phyloP scores from a whole-genome alignment of 1,140 invertebrate species.

The Probaryconus sp. region DNA sequence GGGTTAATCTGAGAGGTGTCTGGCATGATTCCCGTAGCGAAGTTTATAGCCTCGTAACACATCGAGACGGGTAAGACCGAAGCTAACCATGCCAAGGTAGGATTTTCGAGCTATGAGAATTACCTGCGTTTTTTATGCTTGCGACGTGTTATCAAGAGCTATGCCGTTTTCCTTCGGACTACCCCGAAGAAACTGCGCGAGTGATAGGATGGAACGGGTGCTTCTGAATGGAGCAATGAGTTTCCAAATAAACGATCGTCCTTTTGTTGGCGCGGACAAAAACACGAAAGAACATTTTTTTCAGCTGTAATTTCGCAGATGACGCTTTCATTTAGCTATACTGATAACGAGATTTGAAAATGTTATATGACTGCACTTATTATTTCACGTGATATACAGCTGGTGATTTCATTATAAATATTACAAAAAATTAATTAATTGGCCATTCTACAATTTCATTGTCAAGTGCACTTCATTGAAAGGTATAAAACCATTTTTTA shows the following conservation, averaged over 20 bases:
- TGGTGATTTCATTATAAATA: too few relatives aligned
- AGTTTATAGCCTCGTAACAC: constrained; percentile 71
- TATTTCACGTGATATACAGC: too few relatives aligned
- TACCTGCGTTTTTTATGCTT: constrained; percentile 50
- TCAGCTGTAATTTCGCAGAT: constrained; percentile 24
- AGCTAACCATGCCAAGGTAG: constrained; percentile 42
- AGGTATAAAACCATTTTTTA: too few relatives aligned
- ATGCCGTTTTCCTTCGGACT: constrained; percentile 35
- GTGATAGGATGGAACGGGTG: constrained; percentile 37
- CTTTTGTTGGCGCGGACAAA: constrained; percentile 19
- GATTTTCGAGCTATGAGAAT: constrained; percentile 36
- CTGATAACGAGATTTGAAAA: constrained; percentile 15
- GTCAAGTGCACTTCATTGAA: too few relatives aligned
- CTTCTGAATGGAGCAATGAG: constrained; percentile 36
- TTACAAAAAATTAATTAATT: too few relatives aligned
- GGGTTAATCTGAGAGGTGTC: constrained; percentile 72
- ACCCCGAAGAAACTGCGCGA: constrained; percentile 17
- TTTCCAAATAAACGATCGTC: constrained; percentile 37
- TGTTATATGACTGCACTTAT: neutral
- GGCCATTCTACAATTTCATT: too few relatives aligned
- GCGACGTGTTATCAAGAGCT: constrained; percentile 55
- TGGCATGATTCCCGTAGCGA: constrained; percentile 66
- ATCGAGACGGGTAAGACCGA: constrained; percentile 38
- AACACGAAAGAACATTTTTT: constrained; percentile 22
- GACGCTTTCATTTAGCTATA: constrained; percentile 23